These are phyloP conservation scores for Caenorhabditis macrosperma DNA, from an alignment of 2,888 invertebrate species.

Conservation along the genomic window DNA sequence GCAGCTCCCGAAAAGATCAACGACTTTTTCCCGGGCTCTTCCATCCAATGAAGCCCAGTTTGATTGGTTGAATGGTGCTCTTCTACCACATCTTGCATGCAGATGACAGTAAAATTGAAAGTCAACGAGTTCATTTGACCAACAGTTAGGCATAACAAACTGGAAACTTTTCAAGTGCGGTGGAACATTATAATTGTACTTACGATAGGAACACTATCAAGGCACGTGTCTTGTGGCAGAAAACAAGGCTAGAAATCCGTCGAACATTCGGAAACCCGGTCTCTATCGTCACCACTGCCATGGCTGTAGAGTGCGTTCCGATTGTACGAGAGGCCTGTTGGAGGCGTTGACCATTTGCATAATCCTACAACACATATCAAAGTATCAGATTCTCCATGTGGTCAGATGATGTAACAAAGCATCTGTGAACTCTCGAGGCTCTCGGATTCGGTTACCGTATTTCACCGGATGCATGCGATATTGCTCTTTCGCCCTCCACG, in stretches of 20 bases:
- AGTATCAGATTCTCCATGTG: slow-evolving; percentile 14
- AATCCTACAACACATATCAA: slow-evolving; percentile 31
- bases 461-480: no score
- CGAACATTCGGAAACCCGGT: slow-evolving; percentile 44
- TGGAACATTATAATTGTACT: neutral
- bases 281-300: slow-evolving; percentile 44
- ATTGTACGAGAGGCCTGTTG: neutral
- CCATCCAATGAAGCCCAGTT: slow-evolving; percentile 55
- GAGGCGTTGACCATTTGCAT: slow-evolving; percentile 18
- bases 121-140: slow-evolving; percentile 47
- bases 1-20: slow-evolving; percentile 56
- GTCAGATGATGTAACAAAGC: neutral
- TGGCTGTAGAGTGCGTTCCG: neutral
- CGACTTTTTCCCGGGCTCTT: slow-evolving; percentile 52
- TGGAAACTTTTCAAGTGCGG: neutral
- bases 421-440: no score
- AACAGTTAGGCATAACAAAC: slow-evolving; percentile 44
- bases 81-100: slow-evolving; percentile 53
- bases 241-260: slow-evolving; percentile 35
- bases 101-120: slow-evolving; percentile 59
- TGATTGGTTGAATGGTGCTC: slow-evolving; percentile 32
- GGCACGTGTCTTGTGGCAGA: slow-evolving; percentile 21
- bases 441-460: no score
- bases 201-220: slow-evolving; percentile 36
- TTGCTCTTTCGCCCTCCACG: no score